Evolutionary conservation across 2,888 invertebrate genomes (phyloP), one percentile per base, ranked within the genome.

Genomic region (Elmis aenea): DNA sequence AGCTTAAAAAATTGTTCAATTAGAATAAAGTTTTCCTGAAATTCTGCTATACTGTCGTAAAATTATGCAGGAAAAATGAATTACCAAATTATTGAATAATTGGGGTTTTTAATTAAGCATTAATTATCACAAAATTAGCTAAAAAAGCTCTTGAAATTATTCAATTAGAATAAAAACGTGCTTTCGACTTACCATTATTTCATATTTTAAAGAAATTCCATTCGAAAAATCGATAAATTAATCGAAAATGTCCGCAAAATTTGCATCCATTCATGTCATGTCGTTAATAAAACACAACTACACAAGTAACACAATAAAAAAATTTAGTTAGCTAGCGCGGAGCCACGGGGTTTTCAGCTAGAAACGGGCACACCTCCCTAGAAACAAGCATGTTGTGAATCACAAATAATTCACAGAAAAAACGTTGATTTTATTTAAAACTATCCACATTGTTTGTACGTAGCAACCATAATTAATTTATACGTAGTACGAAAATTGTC

Each of bases 131-230:
- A n/a, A n/a, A n/a, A n/a, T n/a, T n/a, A n/a, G n/a, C n/a, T n/a
- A n/a, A n/a, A n/a, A n/a, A n/a, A n/a, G n/a, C n/a, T n/a, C n/a
- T n/a, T n/a, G n/a, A n/a, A n/a, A n/a, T n/a, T n/a, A n/a, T n/a
- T n/a, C n/a, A n/a, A n/a, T n/a, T n/a, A n/a, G n/a, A n/a, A n/a
- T n/a, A n/a, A n/a, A n/a, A n/a, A n/a, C n/a, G n/a, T n/a, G n/a
- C n/a, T n/a, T n/a, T n/a, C n/a, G n/a, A 56, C 59, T 59, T 45
- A 59, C 59, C 59, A 59, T 59, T 59, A 58, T 59, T 57, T 59
- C 59, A 59, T 59, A 58, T 54, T 56, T 56, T 52, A 55, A 53
- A 51, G 50, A 56, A 55, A 50, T 57, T 51, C 54, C 55, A 54
- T 48, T 51, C 49, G 52, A 44, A 47, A 53, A 54, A 54, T 38